These are phyloP conservation scores for Eremobia ochroleuca DNA, from an alignment of 2,888 invertebrate genomes.

Conservation along the genomic window DNA sequence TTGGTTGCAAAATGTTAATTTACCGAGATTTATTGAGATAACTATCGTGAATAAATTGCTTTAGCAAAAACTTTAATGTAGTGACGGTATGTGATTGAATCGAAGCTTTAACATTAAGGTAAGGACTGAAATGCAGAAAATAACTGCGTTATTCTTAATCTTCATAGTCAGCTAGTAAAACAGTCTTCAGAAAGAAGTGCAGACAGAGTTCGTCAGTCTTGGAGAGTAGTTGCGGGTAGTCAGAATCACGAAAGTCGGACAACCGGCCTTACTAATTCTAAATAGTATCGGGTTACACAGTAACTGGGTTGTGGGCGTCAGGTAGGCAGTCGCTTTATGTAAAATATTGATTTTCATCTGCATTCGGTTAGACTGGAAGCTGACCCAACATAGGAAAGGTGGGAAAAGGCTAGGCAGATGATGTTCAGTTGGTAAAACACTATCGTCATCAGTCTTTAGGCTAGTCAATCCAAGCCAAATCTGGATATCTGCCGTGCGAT, in stretches of 20 bases:
- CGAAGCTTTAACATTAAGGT: conserved; percentile 15
- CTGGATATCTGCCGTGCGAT: too few relatives aligned
- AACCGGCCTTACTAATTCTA: neutral
- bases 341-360: neutral
- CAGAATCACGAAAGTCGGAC: neutral
- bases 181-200: neutral
- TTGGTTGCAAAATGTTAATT: conserved; percentile 67
- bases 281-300: neutral
- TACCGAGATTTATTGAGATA: conserved; percentile 66
- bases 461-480: neutral
- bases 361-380: neutral
- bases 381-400: neutral
- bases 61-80: conserved; percentile 49
- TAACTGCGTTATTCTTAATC: neutral
- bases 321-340: neutral
- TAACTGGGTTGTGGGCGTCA: neutral
- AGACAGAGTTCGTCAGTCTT: neutral
- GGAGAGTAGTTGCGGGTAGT: neutral
- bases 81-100: conserved; percentile 15
- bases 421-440: neutral
- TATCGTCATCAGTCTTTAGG: neutral
- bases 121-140: conserved; percentile 7
- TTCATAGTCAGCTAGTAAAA: neutral
- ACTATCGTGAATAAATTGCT: conserved; percentile 63
- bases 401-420: neutral